Conservation (phyloP, 2,797 vertebrate species). For the Oryzias sinensis region DNA sequence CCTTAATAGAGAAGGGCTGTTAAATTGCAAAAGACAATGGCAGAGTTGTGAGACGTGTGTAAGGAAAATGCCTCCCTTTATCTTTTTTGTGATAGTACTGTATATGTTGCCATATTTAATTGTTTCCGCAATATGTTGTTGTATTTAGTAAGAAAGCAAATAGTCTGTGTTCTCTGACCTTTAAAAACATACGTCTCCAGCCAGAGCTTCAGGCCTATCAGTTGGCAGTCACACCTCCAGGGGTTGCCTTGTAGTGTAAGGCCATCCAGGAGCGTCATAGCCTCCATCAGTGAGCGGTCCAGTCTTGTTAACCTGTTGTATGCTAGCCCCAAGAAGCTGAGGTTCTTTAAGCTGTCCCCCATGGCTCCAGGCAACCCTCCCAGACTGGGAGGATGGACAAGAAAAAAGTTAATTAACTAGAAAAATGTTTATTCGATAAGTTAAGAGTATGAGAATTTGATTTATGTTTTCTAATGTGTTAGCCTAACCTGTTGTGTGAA, state of each 20-base stretch:
- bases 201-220: constrained; percentile 94
- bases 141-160: constrained; percentile 9
- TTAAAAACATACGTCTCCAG: constrained; percentile 92
- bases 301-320: constrained; percentile 87
- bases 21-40: background rate
- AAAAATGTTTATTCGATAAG: background rate
- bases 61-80: background rate
- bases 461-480: background rate
- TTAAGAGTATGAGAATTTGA: background rate
- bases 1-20: constrained; percentile 4
- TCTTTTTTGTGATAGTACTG: background rate
- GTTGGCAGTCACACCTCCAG: constrained; percentile 93
- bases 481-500: constrained; percentile 83
- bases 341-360: constrained; percentile 84
- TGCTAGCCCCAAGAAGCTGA: constrained; percentile 85
- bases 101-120: constrained; percentile 10
- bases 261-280: constrained; percentile 83
- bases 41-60: background rate
- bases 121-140: constrained; percentile 5
- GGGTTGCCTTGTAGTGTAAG: constrained; percentile 87
- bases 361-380: constrained; percentile 81
- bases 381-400: constrained; percentile 61
- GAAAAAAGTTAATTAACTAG: background rate
- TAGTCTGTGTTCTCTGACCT: constrained; percentile 76
- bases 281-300: constrained; percentile 85